A percentile compares a stretch with the other conserved stretches of the same genome.
phyloP scores from a whole-genome alignment of 2,888 invertebrate genomes.

The Caenorhabditis zanzibari region DNA sequence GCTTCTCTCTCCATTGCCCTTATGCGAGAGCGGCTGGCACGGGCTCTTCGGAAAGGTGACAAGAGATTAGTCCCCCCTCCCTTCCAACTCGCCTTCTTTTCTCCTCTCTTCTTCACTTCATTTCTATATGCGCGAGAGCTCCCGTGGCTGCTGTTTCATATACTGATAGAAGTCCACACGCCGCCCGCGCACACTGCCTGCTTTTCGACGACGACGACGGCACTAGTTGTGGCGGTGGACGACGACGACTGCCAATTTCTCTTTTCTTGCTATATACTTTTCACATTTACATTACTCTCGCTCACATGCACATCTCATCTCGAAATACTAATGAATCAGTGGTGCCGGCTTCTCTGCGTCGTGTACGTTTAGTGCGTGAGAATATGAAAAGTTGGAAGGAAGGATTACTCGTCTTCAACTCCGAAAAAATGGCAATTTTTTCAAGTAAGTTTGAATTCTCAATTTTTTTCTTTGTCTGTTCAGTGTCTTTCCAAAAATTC shows the following conservation, averaged over 20 bases:
- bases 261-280: neutral
- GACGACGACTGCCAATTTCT: neutral
- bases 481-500: too few species aligned
- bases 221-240: too few species aligned
- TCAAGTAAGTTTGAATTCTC: neutral
- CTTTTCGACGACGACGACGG: too few species aligned
- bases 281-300: constrained; percentile 7
- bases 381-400: neutral
- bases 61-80: neutral
- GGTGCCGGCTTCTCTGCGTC: neutral
- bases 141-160: neutral
- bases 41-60: neutral
- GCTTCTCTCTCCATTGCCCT: neutral
- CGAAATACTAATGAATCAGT: neutral
- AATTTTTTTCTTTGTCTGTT: too few species aligned
- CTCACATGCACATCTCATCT: neutral
- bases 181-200: constrained; percentile 1
- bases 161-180: constrained; percentile 7
- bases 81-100: neutral
- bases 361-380: neutral
- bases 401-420: neutral
- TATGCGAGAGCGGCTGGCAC: neutral
- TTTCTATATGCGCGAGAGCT: neutral
- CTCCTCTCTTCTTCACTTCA: neutral
- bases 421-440: neutral